A percentile compares a stretch with the other conserved stretches of the same genome.
These are phyloP conservation scores for Lathamus discolor DNA, from an alignment of 2,113 vertebrate genomes.

Conservation along the genomic window DNA sequence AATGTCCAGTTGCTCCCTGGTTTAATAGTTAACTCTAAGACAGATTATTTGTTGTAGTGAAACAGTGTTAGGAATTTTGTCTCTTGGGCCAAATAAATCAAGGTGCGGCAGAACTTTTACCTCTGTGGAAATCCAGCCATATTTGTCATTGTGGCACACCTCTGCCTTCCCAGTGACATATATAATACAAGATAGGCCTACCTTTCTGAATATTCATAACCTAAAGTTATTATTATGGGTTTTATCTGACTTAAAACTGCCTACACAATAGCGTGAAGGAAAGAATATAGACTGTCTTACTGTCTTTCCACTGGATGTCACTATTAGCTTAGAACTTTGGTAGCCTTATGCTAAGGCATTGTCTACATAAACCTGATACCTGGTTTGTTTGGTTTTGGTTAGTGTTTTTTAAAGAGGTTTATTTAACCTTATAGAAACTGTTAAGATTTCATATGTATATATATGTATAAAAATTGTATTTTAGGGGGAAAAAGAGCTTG, in stretches of 20 bases:
- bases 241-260: background rate
- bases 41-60: background rate
- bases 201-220: background rate
- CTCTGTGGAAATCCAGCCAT: background rate
- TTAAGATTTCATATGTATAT: background rate
- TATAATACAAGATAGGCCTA: background rate
- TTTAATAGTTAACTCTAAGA: background rate
- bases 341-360: background rate
- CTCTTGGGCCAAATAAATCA: background rate
- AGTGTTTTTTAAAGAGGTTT: background rate
- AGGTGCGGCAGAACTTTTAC: background rate
- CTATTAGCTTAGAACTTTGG: constrained; percentile 20
- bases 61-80: background rate
- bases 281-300: background rate
- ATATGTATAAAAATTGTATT: background rate
- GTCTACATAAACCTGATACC: background rate
- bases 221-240: background rate
- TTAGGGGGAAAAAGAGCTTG: background rate
- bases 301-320: constrained; percentile 65
- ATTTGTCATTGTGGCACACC: background rate
- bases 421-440: background rate
- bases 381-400: background rate
- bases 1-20: background rate
- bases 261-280: background rate
- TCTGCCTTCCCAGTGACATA: background rate